Evolutionary conservation across 2,888 invertebrate species (phyloP), one percentile per base, ranked within the genome.

Genomic region (Sesia apiformis): DNA sequence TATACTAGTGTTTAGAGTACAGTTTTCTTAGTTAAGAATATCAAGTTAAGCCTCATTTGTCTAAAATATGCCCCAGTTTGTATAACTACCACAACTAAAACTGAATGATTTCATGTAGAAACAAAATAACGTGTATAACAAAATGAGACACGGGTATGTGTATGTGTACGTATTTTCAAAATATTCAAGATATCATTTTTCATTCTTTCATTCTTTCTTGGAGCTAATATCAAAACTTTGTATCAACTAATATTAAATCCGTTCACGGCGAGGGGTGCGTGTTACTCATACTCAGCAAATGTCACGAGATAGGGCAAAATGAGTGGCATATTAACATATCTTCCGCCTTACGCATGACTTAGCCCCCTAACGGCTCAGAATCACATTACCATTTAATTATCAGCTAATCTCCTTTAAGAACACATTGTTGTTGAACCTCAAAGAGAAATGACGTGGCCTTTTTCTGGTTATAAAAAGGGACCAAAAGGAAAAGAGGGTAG

Each of bases 261-360:
- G 23, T 50, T 38, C 50, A 23, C 8, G 38, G 23, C 5, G 50
- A 38, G 38, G 38, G 38, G 59, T 56, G 59, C 54, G 61, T 64
- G 60, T 57, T 60, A 56, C 57, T 58, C 53, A 39, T 60, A 56
- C 57, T 58, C 53, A 39, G 38, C 50, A 60, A 58, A 58, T 46
- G 57, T 58, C 58, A 57, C 39, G 50, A 61, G 66, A 65, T 63
- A 64, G 58, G 57, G 50, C 41, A 52, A 62, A 62, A 55, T 61
- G 62, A 63, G 62, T 62, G 61, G 56, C 61, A 59, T 58, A 63
- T 64, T 64, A 66, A 66, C 64, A 62, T 68, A 63, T 63, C 60
- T 63, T 50, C 50, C 46, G 55, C 38, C 52, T 56, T 53, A 56
- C 53, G 51, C 53, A 56, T 56, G 52, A 50, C 50, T 50, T 50